Evolutionary conservation across 1,140 invertebrate genomes (phyloP), one percentile per base, ranked within the genome.

Genomic region (Cotesia glomerata): DNA sequence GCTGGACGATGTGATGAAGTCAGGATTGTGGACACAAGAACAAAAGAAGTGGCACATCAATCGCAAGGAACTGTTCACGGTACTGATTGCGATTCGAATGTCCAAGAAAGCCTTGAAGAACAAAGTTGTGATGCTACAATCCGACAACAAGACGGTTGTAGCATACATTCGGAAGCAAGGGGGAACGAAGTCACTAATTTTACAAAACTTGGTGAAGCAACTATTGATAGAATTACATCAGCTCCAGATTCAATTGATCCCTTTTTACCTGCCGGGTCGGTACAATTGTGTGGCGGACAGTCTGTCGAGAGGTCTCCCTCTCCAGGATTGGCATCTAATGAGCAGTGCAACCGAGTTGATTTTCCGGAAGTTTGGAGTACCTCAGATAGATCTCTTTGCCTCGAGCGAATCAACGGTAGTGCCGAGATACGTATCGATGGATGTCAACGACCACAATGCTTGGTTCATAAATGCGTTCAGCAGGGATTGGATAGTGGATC

Each of bases 81-180:
- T 85, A n/a, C 67, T 74, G 11, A 32, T 77, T 13, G 79, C 75
- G 1, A 45, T 85, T 5, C n/a, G 75, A 56, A 65, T 11, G 3
- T 59, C 73, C 62, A 61, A 75, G 18, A 32, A 68, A n/a, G 69
- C 70, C 16, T 61, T 80, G 13, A 8, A 13, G 39, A 32, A 69
- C n/a, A 71, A 26, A 18, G 66, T 73, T 0, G 45, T 83, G 0
- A 61, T 80, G 11, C 54, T 84, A 5, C 84, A 84, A 64, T 77
- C 77, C 69, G 82, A 85, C 81, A 85, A 80, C 76, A 76, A 63
- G n/a, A 83, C 83, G 0, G 76, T 74, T 1, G 61, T 79, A 26
- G 18, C 18, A 26, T 26, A 26, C 18, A 26, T 18, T 18, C 2
- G 18, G 18, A 18, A 18, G 18, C 63, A 67, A 18, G 77, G 77